A percentile compares a stretch with the other conserved stretches of the same genome.
phyloP scores from a whole-genome alignment of 2,113 vertebrate genomes.

The Eubucco bourcierii region DNA sequence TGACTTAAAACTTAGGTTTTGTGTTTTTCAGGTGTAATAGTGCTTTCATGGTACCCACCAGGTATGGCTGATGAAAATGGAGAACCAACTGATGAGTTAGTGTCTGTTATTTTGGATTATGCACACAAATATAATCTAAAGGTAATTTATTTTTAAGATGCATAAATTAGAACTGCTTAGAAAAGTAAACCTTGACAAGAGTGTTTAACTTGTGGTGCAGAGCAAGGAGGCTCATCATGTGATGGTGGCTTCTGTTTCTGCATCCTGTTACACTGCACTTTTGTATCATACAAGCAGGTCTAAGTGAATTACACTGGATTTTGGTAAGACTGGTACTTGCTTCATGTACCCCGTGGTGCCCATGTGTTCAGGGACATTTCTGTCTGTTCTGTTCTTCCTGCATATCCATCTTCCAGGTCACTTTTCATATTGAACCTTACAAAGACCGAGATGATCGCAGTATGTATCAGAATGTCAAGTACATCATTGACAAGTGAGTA shows the following conservation, averaged over 20 bases:
- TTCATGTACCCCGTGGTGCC: fast-evolving
- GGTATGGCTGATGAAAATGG: constrained; percentile 89
- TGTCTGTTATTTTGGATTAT: constrained; percentile 87
- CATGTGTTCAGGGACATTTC: background rate
- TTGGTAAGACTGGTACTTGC: background rate
- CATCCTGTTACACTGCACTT: fast-evolving
- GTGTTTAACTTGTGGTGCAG: background rate
- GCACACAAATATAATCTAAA: constrained; percentile 92
- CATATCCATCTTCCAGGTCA: constrained; percentile 77
- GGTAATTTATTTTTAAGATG: constrained; percentile 71
- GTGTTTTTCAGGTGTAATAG: constrained; percentile 85
- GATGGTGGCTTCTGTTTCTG: background rate
- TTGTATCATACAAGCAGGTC: background rate
- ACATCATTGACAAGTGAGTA: constrained; percentile 93
- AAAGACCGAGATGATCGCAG: constrained; percentile 88
- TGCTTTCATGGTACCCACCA: constrained; percentile 95
- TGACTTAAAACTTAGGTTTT: background rate
- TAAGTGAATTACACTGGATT: background rate
- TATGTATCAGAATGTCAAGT: constrained; percentile 90
- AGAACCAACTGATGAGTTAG: constrained; percentile 82
- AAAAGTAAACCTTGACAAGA: background rate
- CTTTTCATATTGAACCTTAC: constrained; percentile 97
- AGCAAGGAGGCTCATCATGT: background rate
- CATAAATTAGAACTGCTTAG: background rate
- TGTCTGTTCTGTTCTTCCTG: background rate